phyloP scores from a whole-genome alignment of 35 echinoderm and acorn worm species.

The Holothuria glaberrima region DNA sequence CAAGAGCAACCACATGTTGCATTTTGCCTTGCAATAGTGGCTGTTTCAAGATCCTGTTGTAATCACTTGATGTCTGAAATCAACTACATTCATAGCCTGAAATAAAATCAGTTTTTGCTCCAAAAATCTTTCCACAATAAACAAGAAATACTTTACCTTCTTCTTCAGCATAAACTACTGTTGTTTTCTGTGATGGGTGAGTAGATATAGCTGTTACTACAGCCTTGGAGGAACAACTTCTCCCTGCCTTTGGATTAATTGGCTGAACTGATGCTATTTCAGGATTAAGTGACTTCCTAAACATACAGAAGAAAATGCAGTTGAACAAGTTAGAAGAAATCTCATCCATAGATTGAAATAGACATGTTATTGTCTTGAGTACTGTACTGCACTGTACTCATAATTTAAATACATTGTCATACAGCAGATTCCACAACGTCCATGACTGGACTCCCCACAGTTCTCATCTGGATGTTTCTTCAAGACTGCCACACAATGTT shows the following conservation, averaged over 20 bases:
- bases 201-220: slow-evolving; percentile 91
- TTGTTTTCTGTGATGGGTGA: slow-evolving; percentile 83
- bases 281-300: slow-evolving; percentile 80
- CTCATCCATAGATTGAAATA: background rate
- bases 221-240: slow-evolving; percentile 78
- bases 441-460: too few relatives aligned
- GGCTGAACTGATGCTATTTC: slow-evolving; percentile 93
- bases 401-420: too few relatives aligned
- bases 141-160: slow-evolving; percentile 53
- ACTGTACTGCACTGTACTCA: too few relatives aligned
- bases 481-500: too few relatives aligned
- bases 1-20: too few relatives aligned
- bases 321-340: background rate
- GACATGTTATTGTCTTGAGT: too few relatives aligned
- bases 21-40: too few relatives aligned
- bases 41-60: too few relatives aligned
- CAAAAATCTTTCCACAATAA: background rate
- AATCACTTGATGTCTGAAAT: too few relatives aligned
- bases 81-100: background rate
- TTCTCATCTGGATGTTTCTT: too few relatives aligned
- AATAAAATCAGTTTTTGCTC: background rate
- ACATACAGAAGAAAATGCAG: slow-evolving; percentile 8
- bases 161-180: slow-evolving; percentile 94
- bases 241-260: slow-evolving; percentile 51
- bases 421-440: too few relatives aligned